Conservation (phyloP, 2,797 vertebrate genomes). For the Vireo griseus region DNA sequence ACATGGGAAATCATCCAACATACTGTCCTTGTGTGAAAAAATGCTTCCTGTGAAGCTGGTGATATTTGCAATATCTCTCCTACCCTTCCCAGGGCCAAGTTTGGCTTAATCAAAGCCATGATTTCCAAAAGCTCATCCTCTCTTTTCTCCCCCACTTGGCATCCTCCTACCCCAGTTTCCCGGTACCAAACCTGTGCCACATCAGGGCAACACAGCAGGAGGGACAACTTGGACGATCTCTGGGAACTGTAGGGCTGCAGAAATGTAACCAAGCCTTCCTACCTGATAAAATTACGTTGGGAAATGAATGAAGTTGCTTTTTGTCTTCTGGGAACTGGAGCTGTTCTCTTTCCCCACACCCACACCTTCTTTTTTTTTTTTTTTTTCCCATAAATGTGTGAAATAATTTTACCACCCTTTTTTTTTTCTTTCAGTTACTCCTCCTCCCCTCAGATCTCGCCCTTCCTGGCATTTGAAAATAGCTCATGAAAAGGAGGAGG, state of each 20-base stretch:
- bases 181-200: background rate
- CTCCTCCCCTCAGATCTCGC: constrained; percentile 37
- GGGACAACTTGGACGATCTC: background rate
- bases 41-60: background rate
- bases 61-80: background rate
- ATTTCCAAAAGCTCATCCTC: background rate
- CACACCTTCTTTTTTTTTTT: background rate
- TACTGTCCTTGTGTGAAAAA: background rate
- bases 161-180: background rate
- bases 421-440: constrained; percentile 1
- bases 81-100: background rate
- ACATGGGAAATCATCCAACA: background rate
- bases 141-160: background rate
- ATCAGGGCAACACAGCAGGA: background rate
- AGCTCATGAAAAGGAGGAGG: constrained; percentile 31
- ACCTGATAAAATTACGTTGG: background rate
- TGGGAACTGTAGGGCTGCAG: background rate
- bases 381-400: background rate
- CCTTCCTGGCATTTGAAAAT: constrained; percentile 57
- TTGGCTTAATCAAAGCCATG: background rate
- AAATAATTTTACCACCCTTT: constrained; percentile 32
- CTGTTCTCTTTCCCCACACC: constrained; percentile 21
- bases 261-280: background rate
- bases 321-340: background rate
- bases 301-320: constrained; percentile 49